Conservation (phyloP, 2,888 invertebrate species). For the Leptinotarsa tumamoca region DNA sequence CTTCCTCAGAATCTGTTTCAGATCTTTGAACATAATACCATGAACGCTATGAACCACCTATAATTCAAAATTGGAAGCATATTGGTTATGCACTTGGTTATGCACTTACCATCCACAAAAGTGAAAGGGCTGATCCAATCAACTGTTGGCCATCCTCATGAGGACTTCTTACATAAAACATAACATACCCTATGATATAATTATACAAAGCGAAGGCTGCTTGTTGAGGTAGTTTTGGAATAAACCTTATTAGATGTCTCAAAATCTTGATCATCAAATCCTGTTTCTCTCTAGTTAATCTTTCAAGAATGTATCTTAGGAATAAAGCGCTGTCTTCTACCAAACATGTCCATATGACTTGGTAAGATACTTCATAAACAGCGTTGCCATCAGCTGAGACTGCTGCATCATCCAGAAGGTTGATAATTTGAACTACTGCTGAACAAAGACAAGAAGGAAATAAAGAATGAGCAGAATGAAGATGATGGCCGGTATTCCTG, state of each 20-base stretch:
- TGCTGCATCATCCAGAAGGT: conserved; percentile 94
- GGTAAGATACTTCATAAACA: conserved; percentile 97
- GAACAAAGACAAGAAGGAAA: conserved; percentile 98
- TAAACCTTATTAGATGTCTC: conserved; percentile 91
- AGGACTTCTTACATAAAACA: conserved; percentile 98
- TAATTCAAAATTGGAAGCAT: neutral
- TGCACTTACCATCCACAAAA: conserved; percentile 90
- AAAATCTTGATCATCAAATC: conserved; percentile 94
- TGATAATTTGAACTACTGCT: conserved; percentile 94
- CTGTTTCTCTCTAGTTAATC: conserved; percentile 92
- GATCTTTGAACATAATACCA: conserved; percentile 99
- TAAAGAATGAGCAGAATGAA: conserved; percentile 92
- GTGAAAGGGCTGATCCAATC: conserved; percentile 93
- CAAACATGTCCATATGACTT: conserved; percentile 97
- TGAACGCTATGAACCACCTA: conserved; percentile 98
- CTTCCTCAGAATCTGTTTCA: conserved; percentile 97
- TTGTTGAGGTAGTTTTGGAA: conserved; percentile 93
- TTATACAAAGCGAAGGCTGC: conserved; percentile 98
- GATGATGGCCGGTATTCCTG: conserved; percentile 81
- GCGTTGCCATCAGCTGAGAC: conserved; percentile 93
- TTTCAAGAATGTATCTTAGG: conserved; percentile 93
- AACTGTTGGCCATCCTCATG: conserved; percentile 95
- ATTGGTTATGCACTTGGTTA: neutral
- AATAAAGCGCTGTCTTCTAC: conserved; percentile 91
- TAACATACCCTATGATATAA: conserved; percentile 98